These are phyloP conservation scores for Galemys pyrenaicus DNA, from an alignment of 2,113 vertebrate species.

Conservation along the genomic window DNA sequence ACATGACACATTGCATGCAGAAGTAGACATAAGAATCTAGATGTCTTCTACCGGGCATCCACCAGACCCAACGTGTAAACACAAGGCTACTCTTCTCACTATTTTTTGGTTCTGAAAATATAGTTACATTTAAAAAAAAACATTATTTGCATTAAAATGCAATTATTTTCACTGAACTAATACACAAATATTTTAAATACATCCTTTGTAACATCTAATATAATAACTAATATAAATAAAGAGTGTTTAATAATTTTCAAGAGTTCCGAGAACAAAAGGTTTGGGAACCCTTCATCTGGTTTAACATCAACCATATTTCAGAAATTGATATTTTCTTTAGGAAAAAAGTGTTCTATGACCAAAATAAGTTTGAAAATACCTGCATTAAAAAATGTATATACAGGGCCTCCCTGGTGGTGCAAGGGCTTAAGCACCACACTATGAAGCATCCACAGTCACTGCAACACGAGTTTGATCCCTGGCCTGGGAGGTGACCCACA, in stretches of 20 bases:
- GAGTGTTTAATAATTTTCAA: constrained; percentile 22
- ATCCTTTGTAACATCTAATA: constrained; percentile 23
- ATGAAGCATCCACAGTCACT: too few relatives aligned
- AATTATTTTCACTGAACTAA: constrained; percentile 7
- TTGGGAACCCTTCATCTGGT: neutral
- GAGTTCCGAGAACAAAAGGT: neutral
- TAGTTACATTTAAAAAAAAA: neutral
- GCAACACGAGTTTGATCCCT: too few relatives aligned
- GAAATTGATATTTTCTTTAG: constrained; percentile 4
- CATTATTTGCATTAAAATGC: constrained; percentile 8
- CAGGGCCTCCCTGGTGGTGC: too few relatives aligned
- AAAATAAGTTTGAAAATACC: constrained; percentile 10
- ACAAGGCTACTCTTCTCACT: neutral
- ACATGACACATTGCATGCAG: neutral
- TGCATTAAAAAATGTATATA: neutral
- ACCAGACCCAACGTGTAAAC: neutral
- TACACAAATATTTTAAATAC: neutral
- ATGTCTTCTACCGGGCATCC: neutral
- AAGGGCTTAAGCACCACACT: too few relatives aligned
- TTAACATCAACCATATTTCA: neutral
- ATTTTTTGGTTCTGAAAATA: constrained; percentile 38
- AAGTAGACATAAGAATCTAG: neutral
- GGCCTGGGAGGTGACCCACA: too few relatives aligned
- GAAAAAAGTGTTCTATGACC: neutral
- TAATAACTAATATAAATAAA: constrained; percentile 21